Percentiles rank a stretch among this genome's conserved stretches.
Conservation (phyloP, 1,140 invertebrate species). For the Cotesia chilonis region DNA sequence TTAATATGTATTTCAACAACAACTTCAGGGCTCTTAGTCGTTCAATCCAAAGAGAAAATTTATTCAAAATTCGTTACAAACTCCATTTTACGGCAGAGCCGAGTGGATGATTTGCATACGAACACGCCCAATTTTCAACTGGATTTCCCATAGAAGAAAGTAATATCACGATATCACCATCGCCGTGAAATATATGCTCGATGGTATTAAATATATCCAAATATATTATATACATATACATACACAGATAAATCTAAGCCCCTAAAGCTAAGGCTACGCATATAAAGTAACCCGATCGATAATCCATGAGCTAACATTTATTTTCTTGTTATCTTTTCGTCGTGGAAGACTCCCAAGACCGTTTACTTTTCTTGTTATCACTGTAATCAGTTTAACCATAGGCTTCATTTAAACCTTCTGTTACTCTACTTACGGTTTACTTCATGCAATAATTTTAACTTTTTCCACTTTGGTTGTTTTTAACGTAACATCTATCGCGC, state of each 20-base stretch:
- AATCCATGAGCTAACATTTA: slow-evolving; percentile 33
- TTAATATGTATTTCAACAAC: neutral
- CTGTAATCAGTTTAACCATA: neutral
- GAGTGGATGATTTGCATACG: neutral
- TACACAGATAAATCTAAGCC: neutral
- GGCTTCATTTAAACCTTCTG: neutral
- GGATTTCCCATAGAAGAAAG: neutral
- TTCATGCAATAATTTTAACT: too few species aligned
- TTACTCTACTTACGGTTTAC: neutral
- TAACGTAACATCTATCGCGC: too few species aligned
- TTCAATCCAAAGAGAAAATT: slow-evolving; percentile 4
- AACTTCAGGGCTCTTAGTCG: neutral
- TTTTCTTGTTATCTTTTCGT: slow-evolving; percentile 16
- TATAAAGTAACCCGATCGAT: slow-evolving; percentile 23
- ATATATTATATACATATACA: neutral
- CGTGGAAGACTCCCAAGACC: slow-evolving; percentile 15
- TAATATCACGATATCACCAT: slow-evolving; percentile 8
- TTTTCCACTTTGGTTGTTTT: too few species aligned
- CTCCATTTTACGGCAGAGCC: neutral
- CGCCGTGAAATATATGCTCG: neutral
- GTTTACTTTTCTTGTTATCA: slow-evolving; percentile 23
- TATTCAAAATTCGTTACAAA: slow-evolving; percentile 23
- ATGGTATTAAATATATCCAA: neutral
- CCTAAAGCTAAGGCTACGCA: slow-evolving; percentile 2
- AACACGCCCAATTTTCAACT: slow-evolving; percentile 13